These are phyloP conservation scores for Carcharodon carcharias DNA, from an alignment of 2,797 vertebrate species.

Conservation along the genomic window DNA sequence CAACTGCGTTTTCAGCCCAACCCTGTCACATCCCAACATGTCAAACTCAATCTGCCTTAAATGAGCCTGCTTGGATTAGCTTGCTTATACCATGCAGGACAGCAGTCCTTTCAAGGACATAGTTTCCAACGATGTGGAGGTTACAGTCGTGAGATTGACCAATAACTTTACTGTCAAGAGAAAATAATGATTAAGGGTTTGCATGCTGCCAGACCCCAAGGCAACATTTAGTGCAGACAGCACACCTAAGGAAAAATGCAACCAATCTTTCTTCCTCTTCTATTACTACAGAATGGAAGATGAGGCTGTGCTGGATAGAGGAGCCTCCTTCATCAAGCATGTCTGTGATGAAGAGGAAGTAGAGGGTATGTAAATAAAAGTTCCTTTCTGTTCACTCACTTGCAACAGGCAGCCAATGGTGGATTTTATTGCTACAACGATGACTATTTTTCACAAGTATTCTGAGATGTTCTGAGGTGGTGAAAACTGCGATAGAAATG, in stretches of 20 bases:
- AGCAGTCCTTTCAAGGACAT: slow-evolving; percentile 60
- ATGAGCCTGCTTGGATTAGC: slow-evolving; percentile 54
- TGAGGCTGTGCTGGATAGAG: slow-evolving; percentile 93
- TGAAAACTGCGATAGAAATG: not conserved
- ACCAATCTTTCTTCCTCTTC: slow-evolving; percentile 96
- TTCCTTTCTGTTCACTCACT: not conserved
- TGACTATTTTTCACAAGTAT: slow-evolving; percentile 18
- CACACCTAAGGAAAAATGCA: slow-evolving; percentile 86
- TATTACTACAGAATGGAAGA: slow-evolving; percentile 99
- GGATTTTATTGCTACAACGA: fast-evolving
- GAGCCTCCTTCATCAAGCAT: slow-evolving; percentile 88
- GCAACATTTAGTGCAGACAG: slow-evolving; percentile 66
- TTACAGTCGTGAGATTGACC: slow-evolving; percentile 43
- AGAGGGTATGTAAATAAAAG: slow-evolving; percentile 69
- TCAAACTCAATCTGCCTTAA: slow-evolving; percentile 55
- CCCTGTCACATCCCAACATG: slow-evolving; percentile 42
- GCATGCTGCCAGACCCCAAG: slow-evolving; percentile 72
- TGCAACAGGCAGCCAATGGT: not conserved
- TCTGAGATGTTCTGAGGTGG: not conserved
- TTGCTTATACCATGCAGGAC: slow-evolving; percentile 52
- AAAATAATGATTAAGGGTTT: slow-evolving; percentile 59
- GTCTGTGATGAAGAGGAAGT: slow-evolving; percentile 91
- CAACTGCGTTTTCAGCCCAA: slow-evolving; percentile 33
- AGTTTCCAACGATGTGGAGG: slow-evolving; percentile 45
- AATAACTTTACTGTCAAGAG: too few relatives aligned